Evolutionary conservation across 2,797 vertebrate species (phyloP).

Genomic region (Oryzias dopingdopingensis): DNA sequence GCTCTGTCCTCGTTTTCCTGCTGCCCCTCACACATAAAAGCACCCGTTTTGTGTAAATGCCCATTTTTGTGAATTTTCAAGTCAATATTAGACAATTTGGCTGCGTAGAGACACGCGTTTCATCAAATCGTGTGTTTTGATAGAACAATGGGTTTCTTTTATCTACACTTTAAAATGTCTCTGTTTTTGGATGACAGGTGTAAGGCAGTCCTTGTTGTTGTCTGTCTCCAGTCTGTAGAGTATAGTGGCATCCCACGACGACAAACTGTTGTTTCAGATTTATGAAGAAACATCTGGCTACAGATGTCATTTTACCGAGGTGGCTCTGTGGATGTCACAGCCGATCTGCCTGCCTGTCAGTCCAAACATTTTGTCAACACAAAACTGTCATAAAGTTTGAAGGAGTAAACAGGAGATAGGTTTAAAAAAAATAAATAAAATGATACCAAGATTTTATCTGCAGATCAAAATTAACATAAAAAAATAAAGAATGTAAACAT

Average conservation of each 20-base stretch:
- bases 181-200: slow-evolving; percentile 43
- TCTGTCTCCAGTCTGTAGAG: slow-evolving; percentile 40
- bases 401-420: too few relatives aligned
- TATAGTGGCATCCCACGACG: slow-evolving; percentile 41
- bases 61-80: too few relatives aligned
- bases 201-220: slow-evolving; percentile 41
- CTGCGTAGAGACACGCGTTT: too few relatives aligned
- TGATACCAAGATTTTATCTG: too few relatives aligned
- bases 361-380: background rate
- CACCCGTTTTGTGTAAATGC: background rate
- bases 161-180: slow-evolving; percentile 44
- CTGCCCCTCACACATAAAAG: too few relatives aligned
- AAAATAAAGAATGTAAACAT: too few relatives aligned
- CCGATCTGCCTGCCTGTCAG: background rate
- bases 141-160: slow-evolving; percentile 47
- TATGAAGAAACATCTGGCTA: slow-evolving; percentile 20
- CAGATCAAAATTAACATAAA: too few relatives aligned
- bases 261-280: slow-evolving; percentile 18
- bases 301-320: background rate
- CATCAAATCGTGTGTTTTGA: background rate
- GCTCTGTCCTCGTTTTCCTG: too few relatives aligned
- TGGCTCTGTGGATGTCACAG: slow-evolving; percentile 7
- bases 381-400: slow-evolving; percentile 4
- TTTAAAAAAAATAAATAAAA: too few relatives aligned
- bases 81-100: too few relatives aligned